Conservation (phyloP, 1,140 invertebrate genomes). For the Temnothorax nylanderi region DNA sequence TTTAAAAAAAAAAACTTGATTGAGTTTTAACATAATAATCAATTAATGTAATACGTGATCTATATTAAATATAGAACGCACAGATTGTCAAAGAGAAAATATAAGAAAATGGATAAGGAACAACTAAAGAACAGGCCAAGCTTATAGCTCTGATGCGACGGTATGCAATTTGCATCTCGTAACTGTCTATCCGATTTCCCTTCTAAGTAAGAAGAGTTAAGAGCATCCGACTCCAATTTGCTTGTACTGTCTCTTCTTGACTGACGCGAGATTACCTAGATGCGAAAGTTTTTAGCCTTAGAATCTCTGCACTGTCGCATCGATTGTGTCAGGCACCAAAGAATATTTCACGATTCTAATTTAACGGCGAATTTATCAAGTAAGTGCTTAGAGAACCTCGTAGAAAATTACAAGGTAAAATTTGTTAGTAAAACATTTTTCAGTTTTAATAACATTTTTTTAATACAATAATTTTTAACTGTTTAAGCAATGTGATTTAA, state of each 20-base stretch:
- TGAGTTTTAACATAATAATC: too few species aligned
- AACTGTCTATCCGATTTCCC: constrained; percentile 46
- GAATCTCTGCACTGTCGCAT: constrained; percentile 38
- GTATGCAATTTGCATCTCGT: constrained; percentile 49
- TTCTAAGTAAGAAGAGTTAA: constrained; percentile 52
- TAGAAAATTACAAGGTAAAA: background rate
- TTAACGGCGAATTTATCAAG: constrained; percentile 43
- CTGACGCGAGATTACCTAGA: constrained; percentile 44
- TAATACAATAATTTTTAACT: background rate
- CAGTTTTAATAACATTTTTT: background rate
- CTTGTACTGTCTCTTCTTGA: constrained; percentile 29
- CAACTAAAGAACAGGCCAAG: background rate
- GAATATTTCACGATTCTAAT: background rate
- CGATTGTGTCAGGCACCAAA: background rate
- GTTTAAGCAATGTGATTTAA: background rate
- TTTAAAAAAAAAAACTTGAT: background rate
- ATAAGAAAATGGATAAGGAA: background rate
- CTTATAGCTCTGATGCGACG: constrained; percentile 38
- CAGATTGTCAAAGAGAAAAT: constrained; percentile 48
- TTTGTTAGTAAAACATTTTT: background rate
- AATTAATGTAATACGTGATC: constrained; percentile 26
- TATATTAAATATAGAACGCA: constrained; percentile 18
- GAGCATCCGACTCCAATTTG: constrained; percentile 48
- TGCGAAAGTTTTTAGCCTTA: constrained; percentile 53
- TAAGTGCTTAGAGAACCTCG: background rate